Evolutionary conservation across 2,797 vertebrate genomes (phyloP).

Genomic region (Manis crassicaudata): DNA sequence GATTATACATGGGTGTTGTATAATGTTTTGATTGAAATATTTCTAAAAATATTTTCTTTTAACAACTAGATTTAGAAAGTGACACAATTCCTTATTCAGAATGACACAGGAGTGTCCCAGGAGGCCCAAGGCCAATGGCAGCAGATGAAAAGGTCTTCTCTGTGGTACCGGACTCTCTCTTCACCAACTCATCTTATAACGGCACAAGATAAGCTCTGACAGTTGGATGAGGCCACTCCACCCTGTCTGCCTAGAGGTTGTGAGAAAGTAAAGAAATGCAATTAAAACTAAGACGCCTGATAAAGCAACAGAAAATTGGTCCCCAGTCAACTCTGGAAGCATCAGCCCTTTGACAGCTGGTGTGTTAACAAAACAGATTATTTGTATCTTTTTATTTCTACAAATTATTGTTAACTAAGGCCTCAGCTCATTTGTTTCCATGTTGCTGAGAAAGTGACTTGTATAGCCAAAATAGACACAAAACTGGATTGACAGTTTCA

Average conservation of each 20-base stretch:
- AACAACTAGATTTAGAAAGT: not conserved
- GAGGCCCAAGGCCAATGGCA: not conserved
- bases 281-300: not conserved
- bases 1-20: not conserved
- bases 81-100: not conserved
- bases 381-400: not conserved
- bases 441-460: conserved; percentile 48
- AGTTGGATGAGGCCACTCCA: not conserved
- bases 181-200: not conserved
- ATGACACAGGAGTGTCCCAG: not conserved
- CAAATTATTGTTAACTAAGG: not conserved
- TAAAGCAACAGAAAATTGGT: not conserved
- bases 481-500: not conserved
- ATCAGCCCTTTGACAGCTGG: not conserved
- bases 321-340: not conserved
- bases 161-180: not conserved
- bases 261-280: not conserved
- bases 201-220: not conserved
- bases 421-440: not conserved
- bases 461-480: not conserved
- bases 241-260: not conserved
- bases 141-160: not conserved
- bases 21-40: conserved; percentile 4
- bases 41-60: not conserved
- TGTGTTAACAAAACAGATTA: not conserved